phyloP scores from a whole-genome alignment of 2,113 vertebrate species.

The Menidia beryllina region DNA sequence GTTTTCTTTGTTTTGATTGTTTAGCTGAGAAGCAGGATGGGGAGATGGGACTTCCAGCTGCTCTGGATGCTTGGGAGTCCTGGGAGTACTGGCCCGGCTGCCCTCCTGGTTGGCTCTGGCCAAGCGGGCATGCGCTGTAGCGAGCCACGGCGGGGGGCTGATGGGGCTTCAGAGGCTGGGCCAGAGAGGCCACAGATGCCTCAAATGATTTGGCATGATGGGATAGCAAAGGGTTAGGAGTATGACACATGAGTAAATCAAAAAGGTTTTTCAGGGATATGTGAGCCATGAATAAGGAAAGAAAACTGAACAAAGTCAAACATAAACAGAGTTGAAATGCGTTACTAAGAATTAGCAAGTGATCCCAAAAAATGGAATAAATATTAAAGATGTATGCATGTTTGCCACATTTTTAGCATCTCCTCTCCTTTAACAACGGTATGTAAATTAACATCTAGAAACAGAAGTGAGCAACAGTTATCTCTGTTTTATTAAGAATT shows the following conservation, averaged over 20 bases:
- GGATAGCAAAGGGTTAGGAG: slow-evolving; percentile 63
- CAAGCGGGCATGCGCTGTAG: slow-evolving; percentile 76
- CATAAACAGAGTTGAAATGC: too few species aligned
- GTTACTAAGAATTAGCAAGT: background rate
- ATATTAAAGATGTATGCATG: too few species aligned
- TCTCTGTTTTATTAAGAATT: too few species aligned
- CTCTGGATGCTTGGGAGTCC: slow-evolving; percentile 74
- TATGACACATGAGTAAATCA: slow-evolving; percentile 73
- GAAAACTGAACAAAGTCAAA: background rate
- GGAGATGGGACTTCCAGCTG: slow-evolving; percentile 79
- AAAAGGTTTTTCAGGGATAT: slow-evolving; percentile 61
- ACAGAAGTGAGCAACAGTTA: too few species aligned
- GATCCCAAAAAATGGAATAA: too few species aligned
- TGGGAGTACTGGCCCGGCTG: slow-evolving; percentile 72
- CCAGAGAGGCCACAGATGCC: slow-evolving; percentile 82
- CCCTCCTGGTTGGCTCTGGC: slow-evolving; percentile 71
- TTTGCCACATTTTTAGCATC: too few species aligned
- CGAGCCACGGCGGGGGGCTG: slow-evolving; percentile 75
- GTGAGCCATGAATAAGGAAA: slow-evolving; percentile 37
- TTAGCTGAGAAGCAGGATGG: slow-evolving; percentile 71
- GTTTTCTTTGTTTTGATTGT: slow-evolving; percentile 77
- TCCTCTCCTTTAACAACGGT: too few species aligned
- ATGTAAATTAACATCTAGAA: too few species aligned
- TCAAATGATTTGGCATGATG: slow-evolving; percentile 83
- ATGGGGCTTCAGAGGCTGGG: slow-evolving; percentile 76